Conservation (phyloP, 2,113 vertebrate genomes). For the Furnarius figulus region DNA sequence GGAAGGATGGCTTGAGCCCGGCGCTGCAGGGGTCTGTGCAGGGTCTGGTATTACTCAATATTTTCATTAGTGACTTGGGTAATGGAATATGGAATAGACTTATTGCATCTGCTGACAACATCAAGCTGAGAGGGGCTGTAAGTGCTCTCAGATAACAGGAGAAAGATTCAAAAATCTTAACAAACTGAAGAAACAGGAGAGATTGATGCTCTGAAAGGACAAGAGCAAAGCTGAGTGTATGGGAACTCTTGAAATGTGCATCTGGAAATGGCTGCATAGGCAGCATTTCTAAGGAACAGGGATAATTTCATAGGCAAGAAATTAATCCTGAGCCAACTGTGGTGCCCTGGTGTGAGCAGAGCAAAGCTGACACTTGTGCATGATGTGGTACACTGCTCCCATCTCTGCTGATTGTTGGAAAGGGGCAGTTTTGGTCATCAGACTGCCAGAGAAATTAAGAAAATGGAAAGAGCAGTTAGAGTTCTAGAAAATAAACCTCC, state of each 20-base stretch:
- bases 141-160: conserved; percentile 15
- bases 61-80: background rate
- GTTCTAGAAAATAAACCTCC: background rate
- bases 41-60: conserved; percentile 4
- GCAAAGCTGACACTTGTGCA: background rate
- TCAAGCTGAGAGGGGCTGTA: background rate
- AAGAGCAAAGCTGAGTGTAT: background rate
- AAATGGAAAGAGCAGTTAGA: background rate
- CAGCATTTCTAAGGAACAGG: background rate
- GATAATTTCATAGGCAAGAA: background rate
- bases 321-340: background rate
- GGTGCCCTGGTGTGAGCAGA: background rate
- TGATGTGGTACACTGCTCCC: background rate
- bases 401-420: background rate
- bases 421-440: background rate
- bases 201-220: background rate
- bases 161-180: background rate
- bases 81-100: background rate
- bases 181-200: background rate
- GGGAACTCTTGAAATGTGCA: background rate
- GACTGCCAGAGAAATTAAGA: background rate
- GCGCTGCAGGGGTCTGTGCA: background rate
- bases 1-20: background rate
- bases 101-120: background rate
- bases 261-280: background rate